phyloP scores from a whole-genome alignment of 2,888 invertebrate genomes.

The Mycogona germanica region DNA sequence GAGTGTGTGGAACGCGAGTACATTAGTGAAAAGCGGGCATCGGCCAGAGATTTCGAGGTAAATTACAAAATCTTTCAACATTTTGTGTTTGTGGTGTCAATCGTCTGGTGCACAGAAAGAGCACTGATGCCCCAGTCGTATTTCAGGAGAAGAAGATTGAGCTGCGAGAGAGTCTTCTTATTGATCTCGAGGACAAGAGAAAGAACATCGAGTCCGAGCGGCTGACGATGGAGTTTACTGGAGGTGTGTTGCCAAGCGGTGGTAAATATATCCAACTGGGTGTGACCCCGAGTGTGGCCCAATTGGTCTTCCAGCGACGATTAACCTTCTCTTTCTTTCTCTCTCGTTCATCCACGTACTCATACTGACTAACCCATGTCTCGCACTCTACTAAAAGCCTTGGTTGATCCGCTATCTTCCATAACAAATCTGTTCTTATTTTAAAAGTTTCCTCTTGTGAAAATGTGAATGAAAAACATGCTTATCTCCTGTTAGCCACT shows the following conservation, averaged over 20 bases:
- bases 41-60: constrained; percentile 76
- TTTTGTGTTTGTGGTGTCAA: neutral
- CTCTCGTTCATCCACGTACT: too few species aligned
- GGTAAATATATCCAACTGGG: neutral
- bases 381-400: too few species aligned
- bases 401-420: too few species aligned
- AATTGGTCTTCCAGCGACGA: too few species aligned
- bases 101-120: neutral
- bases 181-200: constrained; percentile 85
- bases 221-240: constrained; percentile 76
- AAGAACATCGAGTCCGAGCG: constrained; percentile 79
- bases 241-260: constrained; percentile 37
- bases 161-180: constrained; percentile 71
- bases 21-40: constrained; percentile 71
- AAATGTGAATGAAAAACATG: too few species aligned
- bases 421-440: too few species aligned
- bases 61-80: neutral
- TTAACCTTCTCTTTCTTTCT: too few species aligned
- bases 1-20: constrained; percentile 82
- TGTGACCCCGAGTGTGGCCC: neutral
- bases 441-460: too few species aligned
- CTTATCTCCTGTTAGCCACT: too few species aligned
- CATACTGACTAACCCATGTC: too few species aligned
- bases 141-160: constrained; percentile 74
- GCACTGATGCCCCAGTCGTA: too few species aligned